These are phyloP conservation scores for Notospermus geniculatus DNA, from an alignment of 1,140 invertebrate species.

Conservation along the genomic window DNA sequence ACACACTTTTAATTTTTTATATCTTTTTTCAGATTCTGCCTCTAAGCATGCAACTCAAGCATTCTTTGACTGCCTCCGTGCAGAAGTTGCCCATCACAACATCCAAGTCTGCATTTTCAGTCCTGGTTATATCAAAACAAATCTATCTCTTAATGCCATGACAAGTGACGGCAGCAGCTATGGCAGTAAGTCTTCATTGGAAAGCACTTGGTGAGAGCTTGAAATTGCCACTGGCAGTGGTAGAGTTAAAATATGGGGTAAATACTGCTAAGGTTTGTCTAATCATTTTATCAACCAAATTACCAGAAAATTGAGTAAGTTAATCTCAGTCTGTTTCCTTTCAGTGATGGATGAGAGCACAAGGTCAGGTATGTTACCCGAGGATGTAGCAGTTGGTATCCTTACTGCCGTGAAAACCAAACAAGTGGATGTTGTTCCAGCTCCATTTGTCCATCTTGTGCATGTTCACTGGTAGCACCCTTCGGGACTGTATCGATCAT, in stretches of 20 bases:
- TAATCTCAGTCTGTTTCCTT: constrained; percentile 30
- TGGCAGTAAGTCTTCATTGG: constrained; percentile 64
- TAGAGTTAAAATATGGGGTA: no score
- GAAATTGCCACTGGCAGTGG: no score
- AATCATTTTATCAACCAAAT: not conserved
- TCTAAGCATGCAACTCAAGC: constrained; percentile 87
- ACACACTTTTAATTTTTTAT: no score
- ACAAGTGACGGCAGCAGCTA: constrained; percentile 73
- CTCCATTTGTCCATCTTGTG: constrained; percentile 66
- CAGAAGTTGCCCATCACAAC: constrained; percentile 66
- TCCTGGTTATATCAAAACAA: constrained; percentile 87
- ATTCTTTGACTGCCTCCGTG: constrained; percentile 53
- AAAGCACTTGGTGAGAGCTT: no score
- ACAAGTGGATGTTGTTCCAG: constrained; percentile 72
- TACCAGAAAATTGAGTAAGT: not conserved
- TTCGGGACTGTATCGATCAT: constrained; percentile 80
- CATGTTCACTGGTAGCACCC: constrained; percentile 68
- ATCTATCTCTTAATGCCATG: constrained; percentile 84
- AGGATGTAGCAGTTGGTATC: constrained; percentile 70
- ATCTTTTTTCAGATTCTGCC: constrained; percentile 69
- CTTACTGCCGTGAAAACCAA: constrained; percentile 67
- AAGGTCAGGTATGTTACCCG: constrained; percentile 69
- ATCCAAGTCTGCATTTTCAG: constrained; percentile 78
- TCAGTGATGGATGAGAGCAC: constrained; percentile 79
- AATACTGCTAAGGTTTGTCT: not conserved